These are phyloP conservation scores for Pseudoatta argentina DNA, from an alignment of 1,140 invertebrate species.

Conservation along the genomic window DNA sequence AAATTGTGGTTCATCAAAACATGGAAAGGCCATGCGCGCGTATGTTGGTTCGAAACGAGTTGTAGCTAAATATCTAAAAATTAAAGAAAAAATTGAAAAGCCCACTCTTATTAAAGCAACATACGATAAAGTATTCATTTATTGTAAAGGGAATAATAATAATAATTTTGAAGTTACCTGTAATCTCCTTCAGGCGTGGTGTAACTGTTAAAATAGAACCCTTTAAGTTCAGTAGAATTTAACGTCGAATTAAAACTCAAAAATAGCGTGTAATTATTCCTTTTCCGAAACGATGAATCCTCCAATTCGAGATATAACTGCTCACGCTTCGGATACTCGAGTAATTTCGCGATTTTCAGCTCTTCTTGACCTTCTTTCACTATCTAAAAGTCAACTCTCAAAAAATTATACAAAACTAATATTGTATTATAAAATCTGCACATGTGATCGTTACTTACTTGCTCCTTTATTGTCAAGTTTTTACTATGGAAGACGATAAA, in stretches of 20 bases:
- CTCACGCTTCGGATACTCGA: conserved; percentile 94
- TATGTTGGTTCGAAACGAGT: conserved; percentile 98
- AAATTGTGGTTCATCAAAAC: conserved; percentile 98
- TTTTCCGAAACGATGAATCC: conserved; percentile 90
- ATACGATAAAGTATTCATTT: neutral
- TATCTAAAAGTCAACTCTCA: conserved; percentile 85
- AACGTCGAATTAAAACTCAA: conserved; percentile 94
- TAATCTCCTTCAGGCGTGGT: conserved; percentile 90
- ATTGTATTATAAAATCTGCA: neutral
- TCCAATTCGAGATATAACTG: conserved; percentile 95
- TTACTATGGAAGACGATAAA: conserved; percentile 97
- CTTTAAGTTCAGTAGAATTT: conserved; percentile 92
- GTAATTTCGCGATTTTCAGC: conserved; percentile 90
- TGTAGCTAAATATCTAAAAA: conserved; percentile 93
- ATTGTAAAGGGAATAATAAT: conserved; percentile 53
- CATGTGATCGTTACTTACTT: conserved; percentile 86
- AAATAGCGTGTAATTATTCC: conserved; percentile 94
- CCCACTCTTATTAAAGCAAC: neutral
- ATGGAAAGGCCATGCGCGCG: conserved; percentile 97
- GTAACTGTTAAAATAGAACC: conserved; percentile 97
- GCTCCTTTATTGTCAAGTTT: conserved; percentile 95
- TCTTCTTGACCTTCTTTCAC: conserved; percentile 90
- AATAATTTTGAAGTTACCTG: conserved; percentile 87
- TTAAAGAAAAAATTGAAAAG: conserved; percentile 27
- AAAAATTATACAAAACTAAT: conserved; percentile 3